Evolutionary conservation across 2,113 vertebrate species (phyloP).

Genomic region (Ivindomyrus marchei): DNA sequence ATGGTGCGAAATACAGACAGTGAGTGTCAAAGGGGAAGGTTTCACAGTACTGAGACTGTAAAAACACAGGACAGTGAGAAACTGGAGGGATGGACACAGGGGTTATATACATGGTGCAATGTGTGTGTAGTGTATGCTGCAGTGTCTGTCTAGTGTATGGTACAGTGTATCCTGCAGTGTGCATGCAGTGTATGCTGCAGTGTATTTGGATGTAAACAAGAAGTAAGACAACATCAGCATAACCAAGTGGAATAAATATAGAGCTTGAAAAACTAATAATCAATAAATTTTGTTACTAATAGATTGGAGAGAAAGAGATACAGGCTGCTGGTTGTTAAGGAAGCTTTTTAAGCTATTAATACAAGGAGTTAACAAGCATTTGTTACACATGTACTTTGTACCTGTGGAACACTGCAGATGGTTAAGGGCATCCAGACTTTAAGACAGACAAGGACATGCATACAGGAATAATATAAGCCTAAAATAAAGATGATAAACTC

Average conservation of each 20-base stretch:
- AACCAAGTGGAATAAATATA: neutral
- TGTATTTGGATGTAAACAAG: neutral
- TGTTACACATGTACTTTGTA: neutral
- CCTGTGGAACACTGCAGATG: neutral
- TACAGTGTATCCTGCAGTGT: neutral
- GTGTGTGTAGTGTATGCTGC: neutral
- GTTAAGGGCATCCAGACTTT: neutral
- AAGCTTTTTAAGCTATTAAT: neutral
- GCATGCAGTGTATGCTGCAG: neutral
- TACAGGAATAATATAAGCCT: neutral
- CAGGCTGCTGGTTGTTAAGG: neutral
- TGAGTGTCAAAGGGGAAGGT: neutral
- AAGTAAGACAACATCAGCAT: neutral
- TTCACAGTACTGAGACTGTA: neutral
- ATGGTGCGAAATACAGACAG: neutral
- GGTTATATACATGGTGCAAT: neutral
- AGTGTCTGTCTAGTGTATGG: neutral
- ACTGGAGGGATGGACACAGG: neutral
- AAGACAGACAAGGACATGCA: neutral
- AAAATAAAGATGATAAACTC: neutral
- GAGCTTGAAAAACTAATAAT: neutral
- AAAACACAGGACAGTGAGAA: neutral
- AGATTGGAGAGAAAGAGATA: neutral
- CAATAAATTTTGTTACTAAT: neutral
- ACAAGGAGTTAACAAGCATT: neutral